Base-by-base conservation (phyloP, 1,140 invertebrate species). In the Brachionus asplanchnoidis region DNA sequence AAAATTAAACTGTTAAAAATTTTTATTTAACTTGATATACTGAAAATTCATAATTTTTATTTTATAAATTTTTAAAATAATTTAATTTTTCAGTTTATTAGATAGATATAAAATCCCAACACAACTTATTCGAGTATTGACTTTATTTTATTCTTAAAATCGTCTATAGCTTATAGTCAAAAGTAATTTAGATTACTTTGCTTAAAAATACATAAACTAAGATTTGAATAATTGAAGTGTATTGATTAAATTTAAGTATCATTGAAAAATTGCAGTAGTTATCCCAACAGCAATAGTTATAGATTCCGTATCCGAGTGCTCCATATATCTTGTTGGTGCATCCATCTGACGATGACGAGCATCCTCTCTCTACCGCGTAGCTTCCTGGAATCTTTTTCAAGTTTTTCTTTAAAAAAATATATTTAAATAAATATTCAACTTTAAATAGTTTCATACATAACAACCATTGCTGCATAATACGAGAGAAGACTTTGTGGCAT, bases 231-330 rank as follows among this genome's bases (percentile, higher is more conserved):
- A 60, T 8, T 60, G 53, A 3, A 23, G 53, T 20, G 20, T 26
- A 60, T 20, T 20, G 53, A 28, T 77, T 77, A 26, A 9, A 26
- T 77, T 77, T 20, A 26, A 46, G 42, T 77, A 26, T 50, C 9
- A 14, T 28, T 50, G 73, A 77, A 50, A 6, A 14, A 77, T 82
- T 82, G 32, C 79, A 82, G 40, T 82, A 65, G n/a, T 82, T 82
- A 14, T 65, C 32, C 79, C 79, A 82, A 46, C 79, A 82, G 53
- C 79, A 82, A 26, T 82, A 82, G 53, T 82, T 82, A 44, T 82
- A 82, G 66, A 68, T 66, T n/a, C 79, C 79, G 32, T 32, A 82
- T 4, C 79, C 79, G 9, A 82, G 9, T 14, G 26, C 79, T 8
- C 79, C 79, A 26, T 82, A 65, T 11, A 82, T 82, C 20, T 82